These are phyloP conservation scores for Keiferia lycopersicella DNA, from an alignment of 2,888 invertebrate species.

Conservation along the genomic window DNA sequence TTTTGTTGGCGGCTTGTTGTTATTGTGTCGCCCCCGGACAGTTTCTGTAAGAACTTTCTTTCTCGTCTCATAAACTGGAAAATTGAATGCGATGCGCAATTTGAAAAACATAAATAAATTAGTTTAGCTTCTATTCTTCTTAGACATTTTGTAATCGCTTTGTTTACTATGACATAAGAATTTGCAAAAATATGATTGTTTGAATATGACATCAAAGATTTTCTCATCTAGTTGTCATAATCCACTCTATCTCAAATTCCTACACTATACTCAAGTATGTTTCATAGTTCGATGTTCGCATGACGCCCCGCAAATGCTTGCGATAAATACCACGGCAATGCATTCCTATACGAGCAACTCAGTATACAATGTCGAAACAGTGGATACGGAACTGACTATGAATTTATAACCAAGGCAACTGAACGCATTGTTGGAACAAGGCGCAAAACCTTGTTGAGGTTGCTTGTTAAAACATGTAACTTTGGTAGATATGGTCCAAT, in stretches of 20 bases:
- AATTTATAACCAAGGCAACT: conserved; percentile 26
- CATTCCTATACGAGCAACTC: conserved; percentile 7
- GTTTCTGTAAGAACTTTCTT: neutral
- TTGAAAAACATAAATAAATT: conserved; percentile 4
- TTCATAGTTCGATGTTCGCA: neutral
- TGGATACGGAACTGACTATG: conserved; percentile 27
- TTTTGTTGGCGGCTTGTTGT: conserved; percentile 3
- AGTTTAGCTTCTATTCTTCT: neutral
- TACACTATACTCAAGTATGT: neutral
- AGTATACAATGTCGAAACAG: conserved; percentile 25
- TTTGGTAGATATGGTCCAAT: neutral
- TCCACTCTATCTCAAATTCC: too few species aligned
- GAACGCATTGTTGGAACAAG: conserved; percentile 4
- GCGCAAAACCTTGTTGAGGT: neutral
- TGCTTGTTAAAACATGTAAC: conserved; percentile 5
- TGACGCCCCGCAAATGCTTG: too few species aligned
- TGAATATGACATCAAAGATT: too few species aligned
- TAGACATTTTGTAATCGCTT: neutral
- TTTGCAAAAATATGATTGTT: neutral
- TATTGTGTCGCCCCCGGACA: conserved; percentile 14
- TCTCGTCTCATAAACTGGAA: conserved; percentile 8
- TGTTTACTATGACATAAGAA: neutral
- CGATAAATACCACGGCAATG: neutral
- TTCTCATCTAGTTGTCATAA: too few species aligned
- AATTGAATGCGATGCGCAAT: neutral